These are phyloP conservation scores for Acrobasis repandana DNA, from an alignment of 2,888 invertebrate genomes.

Conservation along the genomic window DNA sequence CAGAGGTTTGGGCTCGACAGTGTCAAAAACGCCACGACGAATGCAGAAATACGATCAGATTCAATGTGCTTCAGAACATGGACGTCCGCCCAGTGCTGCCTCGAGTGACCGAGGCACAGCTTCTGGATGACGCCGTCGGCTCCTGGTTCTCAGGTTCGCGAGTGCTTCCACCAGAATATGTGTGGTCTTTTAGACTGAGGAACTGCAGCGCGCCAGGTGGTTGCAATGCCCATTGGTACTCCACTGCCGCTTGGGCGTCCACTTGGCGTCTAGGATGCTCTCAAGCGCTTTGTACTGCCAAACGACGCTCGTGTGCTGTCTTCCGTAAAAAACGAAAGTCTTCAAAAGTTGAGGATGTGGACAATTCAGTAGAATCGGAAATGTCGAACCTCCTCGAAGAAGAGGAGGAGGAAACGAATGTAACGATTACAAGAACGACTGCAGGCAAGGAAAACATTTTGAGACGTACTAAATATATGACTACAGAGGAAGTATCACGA, in stretches of 20 bases:
- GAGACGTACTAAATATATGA: conserved; percentile 61
- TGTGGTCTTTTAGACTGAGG: conserved; percentile 63
- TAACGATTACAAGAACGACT: conserved; percentile 38
- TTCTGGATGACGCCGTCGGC: conserved; percentile 71
- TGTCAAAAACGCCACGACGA: conserved; percentile 78
- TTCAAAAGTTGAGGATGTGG: background rate
- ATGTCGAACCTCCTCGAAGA: conserved; percentile 13
- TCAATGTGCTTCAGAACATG: conserved; percentile 74
- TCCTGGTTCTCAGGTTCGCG: conserved; percentile 75
- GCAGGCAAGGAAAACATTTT: conserved; percentile 50
- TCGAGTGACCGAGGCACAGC: conserved; percentile 69
- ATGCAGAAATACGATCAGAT: conserved; percentile 70
- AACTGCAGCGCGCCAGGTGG: conserved; percentile 72
- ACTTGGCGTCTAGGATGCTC: conserved; percentile 76
- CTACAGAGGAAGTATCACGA: conserved; percentile 37
- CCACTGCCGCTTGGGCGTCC: conserved; percentile 73
- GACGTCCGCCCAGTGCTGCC: conserved; percentile 68
- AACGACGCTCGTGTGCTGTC: conserved; percentile 57
- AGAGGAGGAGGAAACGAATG: conserved; percentile 19
- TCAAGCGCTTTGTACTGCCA: conserved; percentile 68
- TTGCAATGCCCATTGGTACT: conserved; percentile 73
- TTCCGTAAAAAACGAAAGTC: conserved; percentile 55
- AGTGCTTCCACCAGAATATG: conserved; percentile 60
- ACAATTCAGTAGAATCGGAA: background rate
- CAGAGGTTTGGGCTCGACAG: conserved; percentile 75